Conservation (phyloP, 1,140 invertebrate genomes). For the Pseudomyrmex flavicornis region DNA sequence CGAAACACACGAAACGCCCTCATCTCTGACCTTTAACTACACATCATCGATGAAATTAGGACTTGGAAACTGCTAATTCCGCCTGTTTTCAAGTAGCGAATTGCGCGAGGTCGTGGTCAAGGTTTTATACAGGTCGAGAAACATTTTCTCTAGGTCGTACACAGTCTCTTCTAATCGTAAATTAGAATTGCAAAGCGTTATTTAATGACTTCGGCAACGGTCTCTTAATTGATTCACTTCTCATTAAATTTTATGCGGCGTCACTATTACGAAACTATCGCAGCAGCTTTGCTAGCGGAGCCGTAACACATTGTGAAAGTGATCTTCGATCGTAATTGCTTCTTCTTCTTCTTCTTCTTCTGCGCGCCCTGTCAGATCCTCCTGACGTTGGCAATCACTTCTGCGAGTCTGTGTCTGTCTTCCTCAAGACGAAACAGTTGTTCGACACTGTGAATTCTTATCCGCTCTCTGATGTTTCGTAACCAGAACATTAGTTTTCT, state of each 20-base stretch:
- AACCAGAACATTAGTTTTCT: too few species aligned
- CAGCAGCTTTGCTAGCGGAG: neutral
- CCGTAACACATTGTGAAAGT: neutral
- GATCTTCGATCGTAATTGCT: constrained; percentile 21
- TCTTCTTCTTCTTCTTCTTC: too few species aligned
- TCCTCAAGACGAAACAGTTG: too few species aligned
- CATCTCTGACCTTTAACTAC: constrained; percentile 42
- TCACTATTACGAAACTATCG: neutral
- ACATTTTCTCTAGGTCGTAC: constrained; percentile 12
- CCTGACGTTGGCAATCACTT: too few species aligned
- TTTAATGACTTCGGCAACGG: constrained; percentile 24
- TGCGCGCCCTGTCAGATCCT: too few species aligned
- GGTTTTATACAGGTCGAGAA: constrained; percentile 4
- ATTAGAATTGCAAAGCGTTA: constrained; percentile 3
- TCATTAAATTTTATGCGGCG: neutral
- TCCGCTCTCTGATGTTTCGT: too few species aligned
- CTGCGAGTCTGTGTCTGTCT: too few species aligned
- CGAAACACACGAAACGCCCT: constrained; percentile 22
- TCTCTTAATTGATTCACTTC: constrained; percentile 5
- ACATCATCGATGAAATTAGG: constrained; percentile 7
- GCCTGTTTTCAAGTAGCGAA: constrained; percentile 27
- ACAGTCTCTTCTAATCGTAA: constrained; percentile 6
- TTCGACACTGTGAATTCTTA: too few species aligned
- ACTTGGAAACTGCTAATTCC: constrained; percentile 43
- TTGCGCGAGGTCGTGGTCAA: constrained; percentile 41